Percentiles rank a stretch among this genome's conserved stretches.
phyloP scores from a whole-genome alignment of 2,113 vertebrate species.

The Lichenostomus cassidix region DNA sequence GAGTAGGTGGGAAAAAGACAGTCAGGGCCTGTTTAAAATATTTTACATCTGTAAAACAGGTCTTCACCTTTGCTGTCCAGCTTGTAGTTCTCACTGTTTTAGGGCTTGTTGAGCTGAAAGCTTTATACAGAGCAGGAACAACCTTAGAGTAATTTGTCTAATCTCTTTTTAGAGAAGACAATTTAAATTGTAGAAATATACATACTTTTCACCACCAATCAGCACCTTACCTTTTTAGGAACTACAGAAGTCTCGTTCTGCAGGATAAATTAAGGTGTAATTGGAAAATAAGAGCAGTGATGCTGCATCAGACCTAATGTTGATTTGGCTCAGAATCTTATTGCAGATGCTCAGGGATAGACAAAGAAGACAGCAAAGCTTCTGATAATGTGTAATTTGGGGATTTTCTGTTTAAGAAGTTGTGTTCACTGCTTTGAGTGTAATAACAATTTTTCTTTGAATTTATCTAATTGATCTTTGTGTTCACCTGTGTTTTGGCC shows the following conservation, averaged over 20 bases:
- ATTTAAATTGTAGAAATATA: background rate
- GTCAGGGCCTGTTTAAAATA: background rate
- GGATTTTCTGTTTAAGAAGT: background rate
- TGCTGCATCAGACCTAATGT: background rate
- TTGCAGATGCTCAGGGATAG: background rate
- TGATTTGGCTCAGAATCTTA: background rate
- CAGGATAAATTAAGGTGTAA: background rate
- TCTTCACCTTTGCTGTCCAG: background rate
- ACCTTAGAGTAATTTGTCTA: background rate
- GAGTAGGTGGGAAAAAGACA: background rate
- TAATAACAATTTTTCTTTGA: background rate
- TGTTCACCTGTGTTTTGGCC: background rate
- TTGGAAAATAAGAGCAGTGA: background rate
- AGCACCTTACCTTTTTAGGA: background rate
- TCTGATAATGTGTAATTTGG: background rate
- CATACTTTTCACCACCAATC: background rate
- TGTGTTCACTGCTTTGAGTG: background rate
- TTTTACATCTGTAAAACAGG: background rate
- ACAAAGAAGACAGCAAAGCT: background rate
- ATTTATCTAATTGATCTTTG: background rate
- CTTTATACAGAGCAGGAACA: background rate
- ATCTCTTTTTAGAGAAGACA: background rate
- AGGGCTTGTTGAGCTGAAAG: background rate
- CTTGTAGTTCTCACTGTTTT: background rate
- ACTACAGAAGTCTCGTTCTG: background rate